A percentile compares a stretch with the other conserved stretches of the same genome.
Conservation (phyloP, 2,888 invertebrate species). For the Drosophila colorata region DNA sequence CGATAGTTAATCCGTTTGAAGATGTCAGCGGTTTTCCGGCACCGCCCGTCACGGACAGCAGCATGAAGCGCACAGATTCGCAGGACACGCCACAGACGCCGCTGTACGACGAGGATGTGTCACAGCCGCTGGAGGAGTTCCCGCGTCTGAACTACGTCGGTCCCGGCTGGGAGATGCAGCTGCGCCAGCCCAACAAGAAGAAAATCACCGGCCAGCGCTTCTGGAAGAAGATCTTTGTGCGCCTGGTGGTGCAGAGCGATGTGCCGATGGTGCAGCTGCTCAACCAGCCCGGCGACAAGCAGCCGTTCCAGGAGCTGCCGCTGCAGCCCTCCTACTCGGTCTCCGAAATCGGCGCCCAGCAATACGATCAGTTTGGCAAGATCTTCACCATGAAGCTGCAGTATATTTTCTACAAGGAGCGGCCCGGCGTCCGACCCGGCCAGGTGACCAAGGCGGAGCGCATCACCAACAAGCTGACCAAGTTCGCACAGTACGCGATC, state of each 20-base stretch:
- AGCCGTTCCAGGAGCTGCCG: slow-evolving; percentile 97
- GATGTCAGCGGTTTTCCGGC: slow-evolving; percentile 81
- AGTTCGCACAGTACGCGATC: slow-evolving; percentile 97
- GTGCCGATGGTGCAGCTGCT: slow-evolving; percentile 94
- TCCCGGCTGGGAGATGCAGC: slow-evolving; percentile 98
- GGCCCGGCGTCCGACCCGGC: slow-evolving; percentile 97
- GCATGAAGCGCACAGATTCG: slow-evolving; percentile 87
- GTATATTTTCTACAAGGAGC: slow-evolving; percentile 98
- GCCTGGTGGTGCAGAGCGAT: slow-evolving; percentile 91
- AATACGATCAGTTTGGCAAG: slow-evolving; percentile 99
- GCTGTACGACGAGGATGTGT: slow-evolving; percentile 96
- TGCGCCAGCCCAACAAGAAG: slow-evolving; percentile 98
- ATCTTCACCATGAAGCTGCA: slow-evolving; percentile 98
- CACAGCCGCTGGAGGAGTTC: slow-evolving; percentile 96
- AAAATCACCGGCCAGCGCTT: slow-evolving; percentile 97
- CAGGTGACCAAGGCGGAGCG: slow-evolving; percentile 97
- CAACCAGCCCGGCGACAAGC: slow-evolving; percentile 93
- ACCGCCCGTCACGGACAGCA: slow-evolving; percentile 66
- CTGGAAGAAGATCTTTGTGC: slow-evolving; percentile 98
- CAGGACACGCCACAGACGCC: slow-evolving; percentile 96
- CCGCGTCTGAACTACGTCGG: slow-evolving; percentile 91
- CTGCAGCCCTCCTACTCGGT: slow-evolving; percentile 97
- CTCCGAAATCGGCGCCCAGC: slow-evolving; percentile 97
- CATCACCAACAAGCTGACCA: slow-evolving; percentile 94
- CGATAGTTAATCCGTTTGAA: slow-evolving; percentile 89